phyloP scores from a whole-genome alignment of 1,140 invertebrate genomes.

The Bombus confusus region DNA sequence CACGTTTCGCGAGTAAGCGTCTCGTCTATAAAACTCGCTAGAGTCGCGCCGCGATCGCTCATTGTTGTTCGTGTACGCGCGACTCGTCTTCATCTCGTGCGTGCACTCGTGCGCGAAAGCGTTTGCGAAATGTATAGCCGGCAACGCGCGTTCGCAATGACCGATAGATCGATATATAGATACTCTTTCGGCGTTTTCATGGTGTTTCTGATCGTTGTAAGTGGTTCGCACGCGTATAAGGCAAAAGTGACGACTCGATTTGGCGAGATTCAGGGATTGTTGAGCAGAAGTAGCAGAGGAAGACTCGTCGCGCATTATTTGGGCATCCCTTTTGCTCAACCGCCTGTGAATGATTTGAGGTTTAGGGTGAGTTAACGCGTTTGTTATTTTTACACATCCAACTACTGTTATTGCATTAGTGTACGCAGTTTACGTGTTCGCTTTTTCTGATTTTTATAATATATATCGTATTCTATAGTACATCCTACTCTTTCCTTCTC shows the following conservation, averaged over 20 bases:
- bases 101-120: not conserved
- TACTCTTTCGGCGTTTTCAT: not conserved
- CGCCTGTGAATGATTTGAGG: constrained; percentile 68
- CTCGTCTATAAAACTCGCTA: not conserved
- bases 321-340: constrained; percentile 76
- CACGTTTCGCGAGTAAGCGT: too few relatives aligned
- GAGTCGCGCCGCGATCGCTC: not conserved
- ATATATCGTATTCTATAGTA: too few relatives aligned
- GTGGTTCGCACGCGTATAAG: accelerated
- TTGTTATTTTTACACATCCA: not conserved
- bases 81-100: not conserved
- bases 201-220: not conserved
- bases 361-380: not conserved
- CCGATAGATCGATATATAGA: too few relatives aligned
- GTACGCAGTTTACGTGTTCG: too few relatives aligned
- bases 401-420: too few relatives aligned
- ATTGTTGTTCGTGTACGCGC: not conserved
- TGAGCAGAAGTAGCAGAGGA: constrained; percentile 54
- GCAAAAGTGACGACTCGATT: constrained; percentile 65
- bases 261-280: constrained; percentile 70
- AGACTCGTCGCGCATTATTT: constrained; percentile 68
- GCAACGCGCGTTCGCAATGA: too few relatives aligned
- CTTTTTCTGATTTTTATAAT: too few relatives aligned
- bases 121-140: too few relatives aligned
- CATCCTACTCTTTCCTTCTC: accelerated